Conservation (phyloP, 2,888 invertebrate genomes). For the Acronicta leporina region DNA sequence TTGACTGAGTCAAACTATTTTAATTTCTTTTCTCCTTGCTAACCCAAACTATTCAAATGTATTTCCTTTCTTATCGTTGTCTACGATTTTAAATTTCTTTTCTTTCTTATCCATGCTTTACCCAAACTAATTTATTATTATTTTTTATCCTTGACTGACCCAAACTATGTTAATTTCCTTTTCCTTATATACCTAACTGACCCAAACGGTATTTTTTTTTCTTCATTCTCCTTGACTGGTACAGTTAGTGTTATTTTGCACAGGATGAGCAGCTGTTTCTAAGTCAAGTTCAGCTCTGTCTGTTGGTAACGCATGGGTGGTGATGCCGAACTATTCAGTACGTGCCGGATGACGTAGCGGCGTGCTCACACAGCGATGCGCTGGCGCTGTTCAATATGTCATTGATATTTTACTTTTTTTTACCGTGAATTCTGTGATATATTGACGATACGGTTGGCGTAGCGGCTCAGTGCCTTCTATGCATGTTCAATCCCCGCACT, state of each 20-base stretch:
- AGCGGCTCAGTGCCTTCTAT: no score
- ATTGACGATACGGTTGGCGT: not conserved
- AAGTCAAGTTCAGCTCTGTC: conserved; percentile 42
- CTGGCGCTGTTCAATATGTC: conserved; percentile 17
- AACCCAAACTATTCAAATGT: no score
- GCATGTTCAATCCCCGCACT: no score
- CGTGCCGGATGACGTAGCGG: conserved; percentile 32
- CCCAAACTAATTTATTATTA: no score
- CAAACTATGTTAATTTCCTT: no score
- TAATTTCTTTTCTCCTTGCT: no score
- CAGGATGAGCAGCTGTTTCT: conserved; percentile 41
- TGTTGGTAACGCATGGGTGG: conserved; percentile 45
- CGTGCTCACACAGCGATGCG: conserved; percentile 24
- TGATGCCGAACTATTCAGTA: conserved; percentile 40
- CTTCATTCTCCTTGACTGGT: conserved; percentile 15
- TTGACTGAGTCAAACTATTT: no score
- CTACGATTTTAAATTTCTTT: no score
- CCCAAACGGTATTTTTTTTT: not conserved
- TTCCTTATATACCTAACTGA: no score
- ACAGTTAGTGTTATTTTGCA: conserved; percentile 19
- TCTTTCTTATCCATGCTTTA: no score
- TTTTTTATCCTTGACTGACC: no score
- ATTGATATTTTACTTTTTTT: conserved; percentile 14
- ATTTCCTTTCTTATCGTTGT: no score
- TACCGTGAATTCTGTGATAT: not conserved